Evolutionary conservation across 2,113 vertebrate species (phyloP), one percentile per base, ranked within the genome.

Genomic region (Megaceryle torquata): DNA sequence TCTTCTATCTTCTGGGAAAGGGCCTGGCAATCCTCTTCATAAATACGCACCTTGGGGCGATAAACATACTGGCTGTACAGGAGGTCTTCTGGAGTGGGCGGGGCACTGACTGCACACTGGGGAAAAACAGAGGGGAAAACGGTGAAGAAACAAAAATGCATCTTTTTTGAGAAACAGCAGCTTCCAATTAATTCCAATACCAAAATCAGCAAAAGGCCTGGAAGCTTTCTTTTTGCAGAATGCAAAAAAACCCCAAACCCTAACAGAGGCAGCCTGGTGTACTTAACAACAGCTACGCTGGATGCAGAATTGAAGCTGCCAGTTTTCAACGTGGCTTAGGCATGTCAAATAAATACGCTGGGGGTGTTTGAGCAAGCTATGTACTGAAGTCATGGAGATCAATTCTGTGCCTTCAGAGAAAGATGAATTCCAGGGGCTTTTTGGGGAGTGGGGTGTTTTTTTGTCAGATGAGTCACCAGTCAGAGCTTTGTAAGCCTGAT

Each of bases 41-140:
- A 99, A 89, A 99, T 98, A 81, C 86, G 95, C 95, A 98, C 98
- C 93, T 98, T 99, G 53, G 99, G 99, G 60, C 89, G 97, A 76
- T 98, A 96, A 78, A 99, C 37, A 26, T 98, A 98, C 3, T 98
- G 97, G 94, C 98, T 98, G 93, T 97, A 98, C 46, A 99, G 70
- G 84, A 98, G 92, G 61, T 99, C 98, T 89, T 98, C 96, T 29
- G 96, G 56, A 22, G 97, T 98, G 46, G 83, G 76, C 8, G 98
- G 89, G 15, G 96, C 82, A 31, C 97, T 96, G 63, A 94, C 75
- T 65, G 94, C 91, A 97, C 97, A 88, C 99, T 99, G 95, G 12
- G 59, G 82, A n/a, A 74, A 82, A 78, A 82, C 33, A 88, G 24
- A 79, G 85, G 10, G 86, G 56, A 44, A 61, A 51, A 48, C 4